Evolutionary conservation across 2,797 vertebrate species (phyloP).

Genomic region (Alectoris magna): DNA sequence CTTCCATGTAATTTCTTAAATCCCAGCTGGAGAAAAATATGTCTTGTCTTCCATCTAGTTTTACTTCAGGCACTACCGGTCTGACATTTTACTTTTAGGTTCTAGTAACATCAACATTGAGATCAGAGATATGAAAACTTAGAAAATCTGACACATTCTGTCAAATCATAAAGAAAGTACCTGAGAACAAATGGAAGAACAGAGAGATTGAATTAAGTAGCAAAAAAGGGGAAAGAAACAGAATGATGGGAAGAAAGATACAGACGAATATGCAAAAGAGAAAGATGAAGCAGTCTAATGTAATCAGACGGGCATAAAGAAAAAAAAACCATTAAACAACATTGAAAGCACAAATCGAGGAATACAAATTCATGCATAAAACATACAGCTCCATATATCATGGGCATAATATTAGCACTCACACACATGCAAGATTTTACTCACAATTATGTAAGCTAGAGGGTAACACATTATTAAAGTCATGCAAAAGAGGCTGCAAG

Average conservation of each 20-base stretch:
- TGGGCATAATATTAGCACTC: not conserved
- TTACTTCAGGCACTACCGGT: slow-evolving; percentile 23
- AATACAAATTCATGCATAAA: not conserved
- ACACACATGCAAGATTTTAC: not conserved
- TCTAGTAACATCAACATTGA: slow-evolving; percentile 44
- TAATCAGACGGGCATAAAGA: not conserved
- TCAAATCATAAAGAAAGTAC: slow-evolving; percentile 44
- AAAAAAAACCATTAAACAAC: not conserved
- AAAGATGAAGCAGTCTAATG: not conserved
- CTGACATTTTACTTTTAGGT: slow-evolving; percentile 46
- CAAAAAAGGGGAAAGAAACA: not conserved
- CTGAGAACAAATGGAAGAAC: slow-evolving; percentile 43
- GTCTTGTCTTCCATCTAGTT: slow-evolving; percentile 40
- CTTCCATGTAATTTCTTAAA: slow-evolving; percentile 29
- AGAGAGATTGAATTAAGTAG: slow-evolving; percentile 29
- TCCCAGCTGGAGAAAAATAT: slow-evolving; percentile 30
- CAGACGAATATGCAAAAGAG: not conserved
- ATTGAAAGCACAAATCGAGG: not conserved
- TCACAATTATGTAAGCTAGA: not conserved
- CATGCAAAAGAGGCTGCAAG: not conserved
- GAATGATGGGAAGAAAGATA: not conserved
- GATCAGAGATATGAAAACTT: slow-evolving; percentile 44
- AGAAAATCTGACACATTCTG: slow-evolving; percentile 15
- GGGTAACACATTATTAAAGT: not conserved
- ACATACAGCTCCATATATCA: not conserved